Conservation (phyloP, 2,888 invertebrate genomes). For the Dynastes tityus region DNA sequence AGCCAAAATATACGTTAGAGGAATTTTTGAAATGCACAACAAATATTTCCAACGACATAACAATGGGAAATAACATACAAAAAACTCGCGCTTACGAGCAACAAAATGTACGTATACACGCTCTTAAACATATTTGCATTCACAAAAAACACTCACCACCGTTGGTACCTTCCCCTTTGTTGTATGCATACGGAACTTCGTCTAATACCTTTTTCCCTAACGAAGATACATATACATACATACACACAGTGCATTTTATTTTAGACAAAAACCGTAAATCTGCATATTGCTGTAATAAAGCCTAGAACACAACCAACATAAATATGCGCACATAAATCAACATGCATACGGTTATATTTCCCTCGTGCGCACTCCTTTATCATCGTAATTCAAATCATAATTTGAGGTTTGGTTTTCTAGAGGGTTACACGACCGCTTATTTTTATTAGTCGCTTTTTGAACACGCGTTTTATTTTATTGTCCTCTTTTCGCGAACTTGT, state of each 20-base stretch:
- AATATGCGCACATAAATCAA: constrained; percentile 31
- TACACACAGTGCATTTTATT: not conserved
- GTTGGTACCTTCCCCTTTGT: not conserved
- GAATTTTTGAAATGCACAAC: no score
- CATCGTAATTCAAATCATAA: constrained; percentile 43
- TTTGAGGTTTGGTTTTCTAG: constrained; percentile 33
- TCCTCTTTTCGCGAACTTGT: constrained; percentile 15
- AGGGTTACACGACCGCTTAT: constrained; percentile 25
- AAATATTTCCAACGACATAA: no score
- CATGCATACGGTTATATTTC: constrained; percentile 19
- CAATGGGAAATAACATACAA: no score
- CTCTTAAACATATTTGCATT: no score
- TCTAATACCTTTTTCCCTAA: constrained; percentile 2
- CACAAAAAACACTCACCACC: not conserved
- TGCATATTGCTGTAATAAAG: constrained; percentile 33
- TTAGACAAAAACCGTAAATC: constrained; percentile 22
- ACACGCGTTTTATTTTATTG: constrained; percentile 38
- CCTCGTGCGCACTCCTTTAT: constrained; percentile 20
- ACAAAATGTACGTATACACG: no score
- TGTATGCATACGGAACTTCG: not conserved
- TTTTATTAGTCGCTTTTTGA: constrained; percentile 43
- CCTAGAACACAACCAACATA: constrained; percentile 20
- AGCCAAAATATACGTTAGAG: no score
- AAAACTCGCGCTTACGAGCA: no score
- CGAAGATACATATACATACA: not conserved